Conservation (phyloP, 2,888 invertebrate genomes). For the Leptinotarsa peninsularis region DNA sequence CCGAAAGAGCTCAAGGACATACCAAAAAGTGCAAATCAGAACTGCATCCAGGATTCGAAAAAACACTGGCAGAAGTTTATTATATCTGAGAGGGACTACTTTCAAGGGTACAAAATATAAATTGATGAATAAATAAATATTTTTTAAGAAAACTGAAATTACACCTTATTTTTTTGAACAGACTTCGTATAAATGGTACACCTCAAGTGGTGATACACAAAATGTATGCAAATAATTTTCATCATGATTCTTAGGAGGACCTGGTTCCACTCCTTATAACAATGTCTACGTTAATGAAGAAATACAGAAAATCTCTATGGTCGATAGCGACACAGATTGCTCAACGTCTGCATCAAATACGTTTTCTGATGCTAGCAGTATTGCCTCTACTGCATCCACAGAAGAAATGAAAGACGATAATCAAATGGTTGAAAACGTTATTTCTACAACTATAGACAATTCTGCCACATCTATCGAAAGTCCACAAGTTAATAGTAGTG, state of each 20-base stretch:
- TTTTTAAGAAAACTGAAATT: no score
- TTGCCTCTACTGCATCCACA: conserved; percentile 51
- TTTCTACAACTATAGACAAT: conserved; percentile 11
- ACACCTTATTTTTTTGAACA: no score
- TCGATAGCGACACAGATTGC: conserved; percentile 53
- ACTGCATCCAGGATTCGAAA: no score
- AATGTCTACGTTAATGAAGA: conserved; percentile 62
- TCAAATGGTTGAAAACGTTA: neutral
- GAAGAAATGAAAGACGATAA: conserved; percentile 46
- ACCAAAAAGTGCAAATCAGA: no score
- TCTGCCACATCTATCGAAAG: conserved; percentile 3
- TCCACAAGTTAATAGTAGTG: conserved; percentile 5
- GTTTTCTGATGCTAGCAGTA: conserved; percentile 55
- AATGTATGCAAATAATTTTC: neutral
- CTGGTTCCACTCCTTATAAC: conserved; percentile 66
- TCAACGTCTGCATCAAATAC: conserved; percentile 61
- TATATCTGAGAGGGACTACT: no score
- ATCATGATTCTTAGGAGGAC: conserved; percentile 54
- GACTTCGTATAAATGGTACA: no score
- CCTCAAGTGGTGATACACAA: no score
- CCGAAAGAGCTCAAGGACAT: no score
- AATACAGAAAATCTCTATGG: conserved; percentile 42
- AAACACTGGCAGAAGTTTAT: no score
- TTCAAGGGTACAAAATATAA: no score
- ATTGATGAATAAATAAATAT: no score